Conservation (phyloP, 2,797 vertebrate species). For the Poeciliopsis gracilis region DNA sequence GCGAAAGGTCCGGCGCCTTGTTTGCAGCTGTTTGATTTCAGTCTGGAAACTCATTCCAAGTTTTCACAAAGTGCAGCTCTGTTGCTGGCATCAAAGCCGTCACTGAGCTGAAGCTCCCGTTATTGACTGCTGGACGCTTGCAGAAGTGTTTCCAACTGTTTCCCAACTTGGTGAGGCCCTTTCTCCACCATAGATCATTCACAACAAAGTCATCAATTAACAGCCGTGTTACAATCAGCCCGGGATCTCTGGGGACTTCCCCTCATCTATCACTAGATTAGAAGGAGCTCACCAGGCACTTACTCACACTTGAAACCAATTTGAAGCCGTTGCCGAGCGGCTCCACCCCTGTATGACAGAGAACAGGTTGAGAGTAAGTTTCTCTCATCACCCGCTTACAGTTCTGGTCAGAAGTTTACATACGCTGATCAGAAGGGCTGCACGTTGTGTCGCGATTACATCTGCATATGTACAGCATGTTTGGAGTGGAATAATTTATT, state of each 20-base stretch:
- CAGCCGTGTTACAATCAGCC: constrained; percentile 74
- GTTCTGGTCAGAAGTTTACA: constrained; percentile 20
- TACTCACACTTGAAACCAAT: constrained; percentile 77
- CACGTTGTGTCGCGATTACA: background rate
- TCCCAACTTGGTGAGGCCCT: constrained; percentile 52
- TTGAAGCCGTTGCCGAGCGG: constrained; percentile 11
- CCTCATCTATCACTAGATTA: constrained; percentile 72
- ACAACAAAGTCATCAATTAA: constrained; percentile 72
- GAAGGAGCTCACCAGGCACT: constrained; percentile 65
- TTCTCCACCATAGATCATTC: constrained; percentile 64
- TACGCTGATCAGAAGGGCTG: background rate
- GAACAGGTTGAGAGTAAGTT: constrained; percentile 68
- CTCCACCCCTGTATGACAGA: constrained; percentile 55
- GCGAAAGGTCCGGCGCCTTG: background rate
- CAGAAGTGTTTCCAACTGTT: constrained; percentile 53
- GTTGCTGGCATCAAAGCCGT: constrained; percentile 36
- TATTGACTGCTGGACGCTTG: constrained; percentile 33
- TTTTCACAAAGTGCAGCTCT: constrained; percentile 51
- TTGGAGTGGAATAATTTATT: background rate
- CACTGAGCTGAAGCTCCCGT: constrained; percentile 40
- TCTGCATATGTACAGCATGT: background rate
- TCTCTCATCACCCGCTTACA: constrained; percentile 51
- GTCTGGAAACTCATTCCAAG: background rate
- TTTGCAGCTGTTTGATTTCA: background rate
- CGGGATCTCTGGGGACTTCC: constrained; percentile 62